phyloP scores from a whole-genome alignment of 2,797 vertebrate genomes.

The Amphiprion clarkii region DNA sequence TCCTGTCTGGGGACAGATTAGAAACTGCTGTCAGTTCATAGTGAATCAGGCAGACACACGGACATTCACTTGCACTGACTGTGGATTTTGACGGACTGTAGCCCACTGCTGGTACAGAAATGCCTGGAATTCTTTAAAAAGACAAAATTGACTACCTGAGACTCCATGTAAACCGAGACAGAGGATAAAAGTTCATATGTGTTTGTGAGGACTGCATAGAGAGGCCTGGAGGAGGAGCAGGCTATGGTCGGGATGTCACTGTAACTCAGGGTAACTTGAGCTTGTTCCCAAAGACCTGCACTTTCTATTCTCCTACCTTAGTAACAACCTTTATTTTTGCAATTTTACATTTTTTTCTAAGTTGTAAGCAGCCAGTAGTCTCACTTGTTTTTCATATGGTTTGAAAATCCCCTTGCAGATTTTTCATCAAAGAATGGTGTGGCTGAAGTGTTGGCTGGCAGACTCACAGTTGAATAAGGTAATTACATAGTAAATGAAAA shows the following conservation, averaged over 20 bases:
- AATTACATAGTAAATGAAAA: no score
- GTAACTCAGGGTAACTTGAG: conserved; percentile 1
- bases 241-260: conserved; percentile 58
- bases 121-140: conserved; percentile 13
- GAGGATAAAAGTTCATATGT: conserved; percentile 38
- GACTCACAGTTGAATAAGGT: no score
- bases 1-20: no score
- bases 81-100: not conserved
- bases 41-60: conserved; percentile 1
- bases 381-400: no score
- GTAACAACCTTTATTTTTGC: no score
- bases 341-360: no score
- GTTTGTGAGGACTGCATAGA: conserved; percentile 16
- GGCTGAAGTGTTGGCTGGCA: no score
- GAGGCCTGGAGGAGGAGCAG: conserved; percentile 5
- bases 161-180: conserved; percentile 3
- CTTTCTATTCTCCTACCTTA: no score
- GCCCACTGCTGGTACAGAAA: not conserved
- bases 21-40: not conserved
- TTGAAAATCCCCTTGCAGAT: no score
- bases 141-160: conserved; percentile 17
- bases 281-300: no score
- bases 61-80: not conserved
- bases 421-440: no score
- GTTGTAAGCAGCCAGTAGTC: no score